Evolutionary conservation across 2,888 invertebrate genomes (phyloP).

Genomic region (Plemyria rubiginata): DNA sequence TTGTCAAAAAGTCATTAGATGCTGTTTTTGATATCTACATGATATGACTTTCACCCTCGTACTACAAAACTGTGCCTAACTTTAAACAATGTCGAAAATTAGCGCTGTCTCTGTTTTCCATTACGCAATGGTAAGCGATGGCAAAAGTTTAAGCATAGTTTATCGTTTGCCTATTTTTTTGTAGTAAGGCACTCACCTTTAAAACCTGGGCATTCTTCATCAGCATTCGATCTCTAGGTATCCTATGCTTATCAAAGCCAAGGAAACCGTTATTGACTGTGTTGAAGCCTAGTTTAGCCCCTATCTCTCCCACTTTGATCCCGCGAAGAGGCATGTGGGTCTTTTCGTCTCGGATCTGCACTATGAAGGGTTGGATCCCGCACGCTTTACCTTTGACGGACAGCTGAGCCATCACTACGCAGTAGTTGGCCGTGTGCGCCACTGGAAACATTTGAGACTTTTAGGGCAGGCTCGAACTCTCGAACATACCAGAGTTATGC

Average conservation of each 20-base stretch:
- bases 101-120: too few species aligned
- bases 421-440: conserved; percentile 96
- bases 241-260: conserved; percentile 93
- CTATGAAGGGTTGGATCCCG: conserved; percentile 96
- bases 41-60: too few species aligned
- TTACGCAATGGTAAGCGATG: too few species aligned
- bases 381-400: conserved; percentile 90
- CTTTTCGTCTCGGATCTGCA: conserved; percentile 94
- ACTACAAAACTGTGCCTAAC: too few species aligned
- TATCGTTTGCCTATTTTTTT: too few species aligned
- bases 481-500: too few species aligned
- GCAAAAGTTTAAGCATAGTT: too few species aligned
- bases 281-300: conserved; percentile 95
- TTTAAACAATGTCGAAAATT: too few species aligned
- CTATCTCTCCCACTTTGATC: conserved; percentile 96
- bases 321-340: conserved; percentile 94
- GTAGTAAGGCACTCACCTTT: conserved; percentile 76
- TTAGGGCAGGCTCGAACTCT: too few species aligned
- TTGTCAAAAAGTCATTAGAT: too few species aligned
- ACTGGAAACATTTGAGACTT: conserved; percentile 84
- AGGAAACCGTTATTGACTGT: conserved; percentile 96
- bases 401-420: conserved; percentile 96
- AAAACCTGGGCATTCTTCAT: conserved; percentile 96
- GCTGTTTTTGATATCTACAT: too few species aligned
- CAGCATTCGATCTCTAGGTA: conserved; percentile 94